Evolutionary conservation across 1,140 invertebrate species (phyloP).

Genomic region (Cydia splendana): DNA sequence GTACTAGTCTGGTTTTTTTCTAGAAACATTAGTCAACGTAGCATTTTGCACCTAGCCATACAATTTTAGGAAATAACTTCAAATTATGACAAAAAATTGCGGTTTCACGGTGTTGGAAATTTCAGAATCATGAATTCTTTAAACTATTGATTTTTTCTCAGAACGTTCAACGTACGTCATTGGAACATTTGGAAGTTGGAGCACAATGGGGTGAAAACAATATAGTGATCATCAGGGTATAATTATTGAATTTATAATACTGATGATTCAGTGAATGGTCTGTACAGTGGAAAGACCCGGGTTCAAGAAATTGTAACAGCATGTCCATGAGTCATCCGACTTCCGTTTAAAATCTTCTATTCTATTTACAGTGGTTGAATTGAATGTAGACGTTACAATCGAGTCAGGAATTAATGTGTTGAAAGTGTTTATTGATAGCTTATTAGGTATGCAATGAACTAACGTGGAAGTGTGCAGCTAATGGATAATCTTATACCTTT

Average conservation of each 20-base stretch:
- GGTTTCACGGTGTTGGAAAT: conserved; percentile 24
- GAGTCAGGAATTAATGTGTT: not conserved
- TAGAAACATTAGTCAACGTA: conserved; percentile 15
- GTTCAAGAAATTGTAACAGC: conserved; percentile 23
- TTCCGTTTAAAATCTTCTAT: not conserved
- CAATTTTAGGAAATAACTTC: conserved; percentile 4
- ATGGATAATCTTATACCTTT: no score
- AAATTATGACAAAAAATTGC: not conserved
- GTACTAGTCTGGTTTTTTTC: no score
- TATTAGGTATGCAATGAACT: no score
- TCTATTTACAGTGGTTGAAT: not conserved
- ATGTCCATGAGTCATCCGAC: not conserved
- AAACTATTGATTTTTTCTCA: not conserved
- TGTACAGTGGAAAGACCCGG: conserved; percentile 8
- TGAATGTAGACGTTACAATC: not conserved
- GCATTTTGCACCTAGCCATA: not conserved
- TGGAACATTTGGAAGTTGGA: not conserved
- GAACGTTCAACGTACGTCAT: not conserved
- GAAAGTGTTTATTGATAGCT: no score
- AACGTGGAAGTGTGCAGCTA: no score
- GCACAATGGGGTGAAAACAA: conserved; percentile 22
- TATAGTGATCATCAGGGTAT: conserved; percentile 26
- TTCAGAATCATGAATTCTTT: conserved; percentile 8
- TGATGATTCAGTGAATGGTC: conserved; percentile 22
- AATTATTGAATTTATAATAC: conserved; percentile 27